These are phyloP conservation scores for Trichomalopsis sarcophagae DNA, from an alignment of 1,140 invertebrate species.

Conservation along the genomic window DNA sequence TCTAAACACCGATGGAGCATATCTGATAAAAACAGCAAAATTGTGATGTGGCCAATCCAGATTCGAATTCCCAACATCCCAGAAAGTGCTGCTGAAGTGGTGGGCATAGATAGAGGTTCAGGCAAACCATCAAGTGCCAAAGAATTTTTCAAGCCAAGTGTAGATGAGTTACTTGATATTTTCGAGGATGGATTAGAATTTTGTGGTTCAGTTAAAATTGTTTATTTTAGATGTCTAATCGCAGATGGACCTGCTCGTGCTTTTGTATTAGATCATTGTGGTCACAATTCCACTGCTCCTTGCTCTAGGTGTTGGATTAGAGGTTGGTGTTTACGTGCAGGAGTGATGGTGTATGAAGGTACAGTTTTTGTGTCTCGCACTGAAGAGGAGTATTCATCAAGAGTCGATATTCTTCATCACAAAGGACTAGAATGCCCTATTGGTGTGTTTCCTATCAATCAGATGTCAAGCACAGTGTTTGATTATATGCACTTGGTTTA, in stretches of 20 bases:
- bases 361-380: not conserved
- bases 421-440: conserved; percentile 42
- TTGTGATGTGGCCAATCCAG: conserved; percentile 12
- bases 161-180: not conserved
- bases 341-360: not conserved
- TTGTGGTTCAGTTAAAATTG: not conserved
- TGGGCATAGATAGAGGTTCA: conserved; percentile 41
- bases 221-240: conserved; percentile 43
- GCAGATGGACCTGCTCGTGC: conserved; percentile 51
- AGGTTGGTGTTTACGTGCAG: too few relatives aligned
- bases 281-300: conserved; percentile 40
- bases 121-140: too few relatives aligned
- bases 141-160: too few relatives aligned
- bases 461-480: conserved; percentile 43
- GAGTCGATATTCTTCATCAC: conserved; percentile 50
- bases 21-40: too few relatives aligned
- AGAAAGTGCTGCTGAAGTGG: conserved; percentile 9
- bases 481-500: conserved; percentile 52
- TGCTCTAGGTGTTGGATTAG: conserved; percentile 19
- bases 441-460: conserved; percentile 15
- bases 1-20: too few relatives aligned
- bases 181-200: conserved; percentile 37
- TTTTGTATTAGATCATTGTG: conserved; percentile 36
- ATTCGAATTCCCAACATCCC: not conserved
- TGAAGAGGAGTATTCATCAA: conserved; percentile 41